Evolutionary conservation across 2,797 vertebrate species (phyloP), one percentile per base, ranked within the genome.

Genomic region (Rhinoraja longicauda): DNA sequence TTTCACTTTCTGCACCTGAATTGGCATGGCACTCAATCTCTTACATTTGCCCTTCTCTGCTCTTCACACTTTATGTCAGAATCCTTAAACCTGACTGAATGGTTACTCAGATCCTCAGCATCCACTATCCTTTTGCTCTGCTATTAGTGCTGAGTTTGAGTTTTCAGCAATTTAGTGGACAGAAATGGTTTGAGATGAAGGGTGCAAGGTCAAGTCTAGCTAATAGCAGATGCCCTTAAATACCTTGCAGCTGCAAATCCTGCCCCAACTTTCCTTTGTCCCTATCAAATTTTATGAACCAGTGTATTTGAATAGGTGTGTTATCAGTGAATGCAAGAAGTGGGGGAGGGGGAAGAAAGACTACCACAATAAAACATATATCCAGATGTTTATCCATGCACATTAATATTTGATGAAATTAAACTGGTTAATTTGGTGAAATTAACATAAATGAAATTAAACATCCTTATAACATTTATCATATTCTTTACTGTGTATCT

Each of bases 331-430:
- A 79, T 1, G 32, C 32, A 39, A 39, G 32, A 78, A 78, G 77
- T 39, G 77, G 29, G 36, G 7, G 17, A 78, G 13, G 36, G 17
- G 64, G 32, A 1, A 29, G 6, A n/a, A 57, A 45, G 57, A 26
- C 59, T n/a, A 64, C 32, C 26, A 19, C 84, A 64, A 13, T n/a
- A 88, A 64, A 64, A 17, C 59, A 88, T 88, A 17, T 29, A n/a
- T 59, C 26, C 84, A 88, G 4, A 17, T n/a, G 59, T 10, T 64
- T 29, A 32, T 59, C n/a, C 59, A 32, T 64, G 15, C 12, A 4
- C 82, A 36, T 67, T 88, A 67, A 67, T 79, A 64, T 32, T 88
- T 64, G 26, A 26, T 17, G 84, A 84, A 88, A 88, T 88, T 88
- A 67, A 62, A 67, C n/a, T 32, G 6, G 64, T 88, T 62, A 88